phyloP scores from a whole-genome alignment of 2,797 vertebrate species.

The Micropoecilia bifurca region DNA sequence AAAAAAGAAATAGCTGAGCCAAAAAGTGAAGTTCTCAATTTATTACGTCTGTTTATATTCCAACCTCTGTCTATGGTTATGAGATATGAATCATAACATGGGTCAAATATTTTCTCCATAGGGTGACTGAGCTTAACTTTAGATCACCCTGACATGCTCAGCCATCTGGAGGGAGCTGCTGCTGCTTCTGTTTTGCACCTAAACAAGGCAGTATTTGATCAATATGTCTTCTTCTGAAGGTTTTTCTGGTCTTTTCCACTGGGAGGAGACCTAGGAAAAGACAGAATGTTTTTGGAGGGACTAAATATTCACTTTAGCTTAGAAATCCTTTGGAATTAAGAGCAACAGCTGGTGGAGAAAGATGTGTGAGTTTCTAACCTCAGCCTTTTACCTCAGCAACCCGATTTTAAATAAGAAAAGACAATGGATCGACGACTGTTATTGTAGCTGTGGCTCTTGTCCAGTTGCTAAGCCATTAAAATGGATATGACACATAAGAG shows the following conservation, averaged over 20 bases:
- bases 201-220: neutral
- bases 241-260: neutral
- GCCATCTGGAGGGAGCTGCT: neutral
- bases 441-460: constrained; percentile 13
- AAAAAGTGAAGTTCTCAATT: neutral
- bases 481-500: constrained; percentile 35
- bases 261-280: neutral
- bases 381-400: neutral
- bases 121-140: neutral
- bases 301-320: neutral
- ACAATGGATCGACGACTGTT: neutral
- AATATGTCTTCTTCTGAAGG: neutral
- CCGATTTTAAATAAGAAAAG: neutral
- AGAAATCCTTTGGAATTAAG: neutral
- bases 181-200: neutral
- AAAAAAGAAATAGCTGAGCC: neutral
- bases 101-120: neutral
- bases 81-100: neutral
- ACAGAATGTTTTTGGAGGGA: neutral
- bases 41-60: neutral
- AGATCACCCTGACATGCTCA: neutral
- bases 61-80: neutral
- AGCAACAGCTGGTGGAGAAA: neutral
- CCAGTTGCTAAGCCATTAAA: constrained; percentile 29
- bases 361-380: neutral